These are phyloP conservation scores for Orientallactaga sibirica DNA, from an alignment of 2,797 vertebrate species.

Conservation along the genomic window DNA sequence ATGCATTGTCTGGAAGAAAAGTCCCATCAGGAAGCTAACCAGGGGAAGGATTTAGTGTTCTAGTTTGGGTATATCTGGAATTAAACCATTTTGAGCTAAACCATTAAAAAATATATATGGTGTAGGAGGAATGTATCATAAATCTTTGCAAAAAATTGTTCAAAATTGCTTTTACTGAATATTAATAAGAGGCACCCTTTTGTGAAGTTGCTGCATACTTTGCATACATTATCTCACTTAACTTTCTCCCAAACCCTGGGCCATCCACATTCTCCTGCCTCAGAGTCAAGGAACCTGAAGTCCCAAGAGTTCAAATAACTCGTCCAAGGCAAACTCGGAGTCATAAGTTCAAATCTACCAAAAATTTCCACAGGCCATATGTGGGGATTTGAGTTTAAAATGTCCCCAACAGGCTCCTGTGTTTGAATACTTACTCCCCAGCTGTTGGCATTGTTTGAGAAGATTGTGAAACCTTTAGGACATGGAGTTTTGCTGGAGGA, in stretches of 20 bases:
- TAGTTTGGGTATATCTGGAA: background rate
- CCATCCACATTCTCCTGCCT: background rate
- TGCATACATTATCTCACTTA: background rate
- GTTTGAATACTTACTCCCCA: no score
- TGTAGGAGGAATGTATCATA: background rate
- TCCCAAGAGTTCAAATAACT: background rate
- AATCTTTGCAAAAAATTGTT: background rate
- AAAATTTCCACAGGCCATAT: background rate
- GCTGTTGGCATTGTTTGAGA: no score
- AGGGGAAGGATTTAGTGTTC: background rate
- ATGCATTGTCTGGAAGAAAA: constrained; percentile 27
- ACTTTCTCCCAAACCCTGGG: background rate
- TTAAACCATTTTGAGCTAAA: constrained; percentile 47
- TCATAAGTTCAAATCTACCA: background rate
- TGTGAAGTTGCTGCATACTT: background rate
- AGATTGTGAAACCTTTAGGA: no score
- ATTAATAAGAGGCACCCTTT: constrained; percentile 22
- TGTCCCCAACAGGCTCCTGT: no score
- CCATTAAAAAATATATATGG: background rate
- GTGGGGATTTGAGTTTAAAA: no score
- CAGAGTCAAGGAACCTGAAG: background rate
- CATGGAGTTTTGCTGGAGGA: no score
- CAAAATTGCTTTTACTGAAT: constrained; percentile 24
- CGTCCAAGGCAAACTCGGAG: background rate
- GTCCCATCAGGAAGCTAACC: background rate